Evolutionary conservation across 1,140 invertebrate genomes (phyloP), one percentile per base, ranked within the genome.

Genomic region (Eupeodes corollae): DNA sequence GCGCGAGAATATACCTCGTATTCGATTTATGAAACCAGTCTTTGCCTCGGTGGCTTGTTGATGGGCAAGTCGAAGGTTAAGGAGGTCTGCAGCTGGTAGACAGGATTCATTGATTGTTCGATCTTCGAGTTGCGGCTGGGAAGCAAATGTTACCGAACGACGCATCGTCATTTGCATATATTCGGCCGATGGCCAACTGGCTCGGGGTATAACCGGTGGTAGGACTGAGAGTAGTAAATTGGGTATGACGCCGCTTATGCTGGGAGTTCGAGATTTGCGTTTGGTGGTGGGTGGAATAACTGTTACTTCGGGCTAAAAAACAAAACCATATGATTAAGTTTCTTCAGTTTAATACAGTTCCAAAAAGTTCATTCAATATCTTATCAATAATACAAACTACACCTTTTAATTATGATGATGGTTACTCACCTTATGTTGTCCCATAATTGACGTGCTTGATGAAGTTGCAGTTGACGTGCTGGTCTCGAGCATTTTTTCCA

Each of bases 151-250:
- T 42, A 78, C 73, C 9, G 69, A 70, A 0, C 74, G 73, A 46
- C 68, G 51, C 67, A 75, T 75, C 26, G 73, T 63, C 16, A 71
- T 68, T 50, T 74, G 67, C 56, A 67, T 73, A 34, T 71, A 71
- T 58, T 82, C 77, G 1, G 80, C 75, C 11, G 80, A 82, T n/a
- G 82, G 82, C 82, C 81, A 83, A 59, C 79, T 82, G 6, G 81
- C 83, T 45, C 83, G 68, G 0, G 83, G 82, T 45, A 83, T 84
- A 26, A 84, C 81, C 16, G 82, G 80, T 1, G 82, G 82, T 14
- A 84, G 67, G 14, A 84, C 81, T 21, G 80, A 83, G 9, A 85
- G 73, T 44, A 84, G 64, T 13, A 85, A 66, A 58, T 83, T 73
- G 3, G 82, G 82, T 40, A 84, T 63, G 31, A 80, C 81, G 13